Evolutionary conservation across 2,113 vertebrate genomes (phyloP), one percentile per base, ranked within the genome.

Genomic region (Bufo bufo): DNA sequence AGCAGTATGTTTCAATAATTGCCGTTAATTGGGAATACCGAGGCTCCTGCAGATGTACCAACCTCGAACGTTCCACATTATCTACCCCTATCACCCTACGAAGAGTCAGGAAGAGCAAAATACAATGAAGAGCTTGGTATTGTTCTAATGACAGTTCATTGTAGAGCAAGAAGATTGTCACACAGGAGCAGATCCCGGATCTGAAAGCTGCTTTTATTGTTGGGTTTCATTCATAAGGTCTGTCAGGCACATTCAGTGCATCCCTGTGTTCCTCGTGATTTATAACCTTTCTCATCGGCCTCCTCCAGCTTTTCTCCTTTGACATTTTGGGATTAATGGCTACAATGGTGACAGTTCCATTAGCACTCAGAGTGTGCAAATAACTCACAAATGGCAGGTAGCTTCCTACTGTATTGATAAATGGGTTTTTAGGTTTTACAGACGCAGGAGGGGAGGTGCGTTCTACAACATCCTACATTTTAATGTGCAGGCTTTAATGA

Each of bases 321-420:
- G 90, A 90, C 91, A 77, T 90, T 92, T 90, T 87, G 89, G 88
- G 92, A 93, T 93, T 93, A 92, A 92, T 93, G 90, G 91, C 89
- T 90, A 89, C 8, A 0, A 89, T 89, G 91, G 90, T 90, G 91
- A 93, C 92, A 91, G 93, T 94, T 93, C 91, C 93, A 90, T 93
- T 93, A 92, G 91, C 90, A 90, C 91, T 94, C 92, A 89, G 91
- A 82, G 90, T 91, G 92, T 91, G 86, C 66, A 3, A 90, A 92
- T 94, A 93, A 94, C 92, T 95, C 93, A 91, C 90, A 88, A 79
- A 87, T 93, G 91, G 92, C 92, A 92, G 90, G 87, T 92, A 92
- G 89, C 91, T 94, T 95, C 93, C 91, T 95, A 92, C 91, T 94
- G 92, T 93, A 93, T 89, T 90, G 91, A 91, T 91, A 93, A 88